Base-by-base conservation (phyloP, 1,140 invertebrate genomes). In the Drosophila repletoides region DNA sequence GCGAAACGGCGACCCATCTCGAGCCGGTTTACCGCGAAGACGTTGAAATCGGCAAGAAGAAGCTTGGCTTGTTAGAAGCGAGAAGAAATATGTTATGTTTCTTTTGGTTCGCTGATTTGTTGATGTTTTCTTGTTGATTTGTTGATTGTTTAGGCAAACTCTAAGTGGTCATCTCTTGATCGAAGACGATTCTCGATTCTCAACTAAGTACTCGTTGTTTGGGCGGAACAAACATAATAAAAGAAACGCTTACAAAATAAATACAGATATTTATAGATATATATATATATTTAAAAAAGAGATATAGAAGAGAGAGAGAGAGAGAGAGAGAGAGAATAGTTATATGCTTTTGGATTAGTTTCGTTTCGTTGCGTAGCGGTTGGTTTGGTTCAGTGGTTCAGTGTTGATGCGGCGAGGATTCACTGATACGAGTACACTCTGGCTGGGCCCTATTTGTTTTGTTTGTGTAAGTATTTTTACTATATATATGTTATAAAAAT, bases 301-400 rank as follows among this genome's bases (percentile, higher is more conserved):
- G 58, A 83, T 73, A 81, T 81, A 80, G 71, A 80, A 77, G 46
- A 77, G 64, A 69, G 74, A 75, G 60, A 72, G 55, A 80, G 66
- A 80, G 76, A 80, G 66, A 83, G 80, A 83, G 74, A 83, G 79
- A 83, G 75, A 83, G 64, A 84, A 83, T 71, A 83, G 79, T 86
- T 84, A 84, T 84, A 86, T 84, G 80, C 74, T 66, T 71, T 67
- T 84, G 7, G 56, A 83, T 84, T 83, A 83, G 79, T 86, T 84
- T 58, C 64, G 60, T 53, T 65, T 59, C 65, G 19, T 64, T 63
- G 48, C 48, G 36, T 28, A n/a, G n/a, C n/a, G n/a, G n/a, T n/a
- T n/a, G n/a, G n/a, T n/a, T n/a, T n/a, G n/a, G n/a, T n/a, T n/a
- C n/a, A n/a, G n/a, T n/a, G 52, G 26, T 73, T 72, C 41, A 60